These are phyloP conservation scores for Ranitomeya variabilis DNA, from an alignment of 2,113 vertebrate species.

Conservation along the genomic window DNA sequence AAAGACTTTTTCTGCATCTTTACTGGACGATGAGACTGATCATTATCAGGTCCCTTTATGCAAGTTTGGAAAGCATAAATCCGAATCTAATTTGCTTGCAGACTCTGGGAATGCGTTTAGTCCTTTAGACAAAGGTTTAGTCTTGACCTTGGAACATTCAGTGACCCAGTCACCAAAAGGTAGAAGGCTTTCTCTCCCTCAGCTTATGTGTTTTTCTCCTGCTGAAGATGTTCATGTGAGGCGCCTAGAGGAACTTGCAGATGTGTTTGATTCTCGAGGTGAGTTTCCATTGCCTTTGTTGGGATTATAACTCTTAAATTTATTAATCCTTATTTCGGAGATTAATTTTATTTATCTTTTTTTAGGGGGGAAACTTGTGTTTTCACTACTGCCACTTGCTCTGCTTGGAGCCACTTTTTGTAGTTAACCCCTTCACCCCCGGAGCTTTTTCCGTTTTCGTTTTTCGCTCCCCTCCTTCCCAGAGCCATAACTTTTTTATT, in stretches of 20 bases:
- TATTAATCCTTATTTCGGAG: too few species aligned
- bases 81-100: not conserved
- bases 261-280: slow-evolving; percentile 41
- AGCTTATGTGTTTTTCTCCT: slow-evolving; percentile 62
- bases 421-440: too few species aligned
- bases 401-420: too few species aligned
- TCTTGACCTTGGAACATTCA: slow-evolving; percentile 55
- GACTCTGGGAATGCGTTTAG: not conserved
- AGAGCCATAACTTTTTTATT: too few species aligned
- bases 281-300: not conserved
- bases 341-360: too few species aligned
- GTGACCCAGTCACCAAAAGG: slow-evolving; percentile 50
- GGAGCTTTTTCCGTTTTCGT: too few species aligned
- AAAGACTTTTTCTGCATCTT: slow-evolving; percentile 49
- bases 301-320: not conserved
- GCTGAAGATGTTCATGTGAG: slow-evolving; percentile 49
- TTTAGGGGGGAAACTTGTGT: too few species aligned
- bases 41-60: slow-evolving; percentile 29
- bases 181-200: slow-evolving; percentile 60
- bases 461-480: too few species aligned
- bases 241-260: not conserved
- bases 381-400: too few species aligned
- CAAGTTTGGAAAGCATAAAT: slow-evolving; percentile 20
- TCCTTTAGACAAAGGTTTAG: slow-evolving; percentile 26
- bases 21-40: slow-evolving; percentile 46